Percentiles rank a stretch among this genome's conserved stretches.
Conservation (phyloP, 2,888 invertebrate species). For the Lysandra bellargus region DNA sequence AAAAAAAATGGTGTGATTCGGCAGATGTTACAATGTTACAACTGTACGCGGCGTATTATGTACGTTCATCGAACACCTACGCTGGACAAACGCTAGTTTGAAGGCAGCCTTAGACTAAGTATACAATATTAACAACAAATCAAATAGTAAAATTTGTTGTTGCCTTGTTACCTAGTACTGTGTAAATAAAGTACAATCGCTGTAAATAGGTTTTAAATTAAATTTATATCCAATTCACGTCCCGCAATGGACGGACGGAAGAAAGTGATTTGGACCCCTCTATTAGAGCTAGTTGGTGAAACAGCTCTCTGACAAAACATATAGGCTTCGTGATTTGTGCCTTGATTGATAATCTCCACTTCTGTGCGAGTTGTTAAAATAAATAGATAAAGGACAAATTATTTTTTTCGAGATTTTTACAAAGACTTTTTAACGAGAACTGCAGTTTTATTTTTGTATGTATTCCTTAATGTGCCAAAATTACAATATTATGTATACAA, state of each 20-base stretch:
- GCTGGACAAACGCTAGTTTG: no score
- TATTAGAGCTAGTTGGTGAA: constrained; percentile 56
- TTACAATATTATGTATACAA: no score
- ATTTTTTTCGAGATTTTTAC: background rate
- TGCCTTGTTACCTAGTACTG: background rate
- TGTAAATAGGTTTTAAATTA: constrained; percentile 36
- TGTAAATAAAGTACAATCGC: constrained; percentile 2
- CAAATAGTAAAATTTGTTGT: no score
- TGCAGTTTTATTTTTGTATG: no score
- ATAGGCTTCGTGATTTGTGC: constrained; percentile 44
- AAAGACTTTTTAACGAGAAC: background rate
- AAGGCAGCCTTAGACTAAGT: no score
- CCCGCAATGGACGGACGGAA: constrained; percentile 56
- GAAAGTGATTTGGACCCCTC: constrained; percentile 54
- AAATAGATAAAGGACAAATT: background rate
- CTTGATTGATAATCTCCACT: constrained; percentile 45
- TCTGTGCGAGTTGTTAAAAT: background rate
- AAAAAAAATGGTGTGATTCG: no score
- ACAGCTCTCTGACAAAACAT: constrained; percentile 67
- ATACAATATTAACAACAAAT: no score
- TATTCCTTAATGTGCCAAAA: no score
- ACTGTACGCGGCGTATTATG: no score
- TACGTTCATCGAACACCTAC: no score
- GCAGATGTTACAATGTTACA: no score
- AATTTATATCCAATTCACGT: constrained; percentile 46